Evolutionary conservation across 1,140 invertebrate genomes (phyloP).

Genomic region (Hesperophylax magnus): DNA sequence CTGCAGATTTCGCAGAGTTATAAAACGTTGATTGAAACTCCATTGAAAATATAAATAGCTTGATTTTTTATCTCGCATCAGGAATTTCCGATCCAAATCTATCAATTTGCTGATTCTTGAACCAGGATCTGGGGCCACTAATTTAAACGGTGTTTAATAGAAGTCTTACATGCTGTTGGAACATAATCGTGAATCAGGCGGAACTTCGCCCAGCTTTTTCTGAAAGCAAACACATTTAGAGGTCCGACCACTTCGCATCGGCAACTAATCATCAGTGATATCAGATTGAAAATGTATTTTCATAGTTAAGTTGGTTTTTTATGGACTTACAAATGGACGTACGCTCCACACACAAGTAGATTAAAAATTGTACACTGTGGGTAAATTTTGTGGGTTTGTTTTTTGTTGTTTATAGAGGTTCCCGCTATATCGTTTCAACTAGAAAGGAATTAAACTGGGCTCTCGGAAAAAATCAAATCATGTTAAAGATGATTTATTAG

Average conservation of each 20-base stretch:
- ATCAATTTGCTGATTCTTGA: constrained; percentile 46
- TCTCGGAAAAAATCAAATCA: too few species aligned
- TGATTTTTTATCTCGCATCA: constrained; percentile 35
- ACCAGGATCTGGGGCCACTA: constrained; percentile 52
- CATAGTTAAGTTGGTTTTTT: not conserved
- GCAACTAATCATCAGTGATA: constrained; percentile 11
- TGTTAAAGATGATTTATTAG: too few species aligned
- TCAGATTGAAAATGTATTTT: constrained; percentile 22
- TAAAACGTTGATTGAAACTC: not conserved
- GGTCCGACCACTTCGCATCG: not conserved
- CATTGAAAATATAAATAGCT: constrained; percentile 8
- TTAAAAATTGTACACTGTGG: too few species aligned
- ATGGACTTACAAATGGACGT: too few species aligned
- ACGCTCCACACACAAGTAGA: too few species aligned
- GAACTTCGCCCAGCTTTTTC: not conserved
- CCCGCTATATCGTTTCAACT: too few species aligned
- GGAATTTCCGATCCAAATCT: constrained; percentile 54
- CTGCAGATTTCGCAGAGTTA: too few species aligned
- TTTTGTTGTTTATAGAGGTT: too few species aligned
- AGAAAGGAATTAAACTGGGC: too few species aligned
- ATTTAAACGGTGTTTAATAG: constrained; percentile 15
- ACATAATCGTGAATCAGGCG: constrained; percentile 21
- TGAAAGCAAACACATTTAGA: constrained; percentile 26
- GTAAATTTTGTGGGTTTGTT: too few species aligned
- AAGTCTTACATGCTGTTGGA: constrained; percentile 1